Conservation (phyloP, 2,888 invertebrate genomes). For the Patella caerulea region DNA sequence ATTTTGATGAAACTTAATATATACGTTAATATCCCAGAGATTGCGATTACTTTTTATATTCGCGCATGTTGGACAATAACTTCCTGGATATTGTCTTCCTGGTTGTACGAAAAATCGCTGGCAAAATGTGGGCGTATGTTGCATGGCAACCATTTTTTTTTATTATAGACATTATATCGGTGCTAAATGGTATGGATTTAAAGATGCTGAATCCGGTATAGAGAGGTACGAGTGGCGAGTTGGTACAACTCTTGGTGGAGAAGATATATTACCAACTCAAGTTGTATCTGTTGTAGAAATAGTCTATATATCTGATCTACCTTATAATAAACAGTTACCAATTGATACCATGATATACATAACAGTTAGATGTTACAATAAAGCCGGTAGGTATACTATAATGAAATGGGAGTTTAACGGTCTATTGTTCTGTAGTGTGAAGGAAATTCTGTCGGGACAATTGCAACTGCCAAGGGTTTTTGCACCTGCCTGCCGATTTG, state of each 20-base stretch:
- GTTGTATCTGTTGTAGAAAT: slow-evolving; percentile 31
- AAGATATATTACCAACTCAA: slow-evolving; percentile 34
- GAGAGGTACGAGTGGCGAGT: slow-evolving; percentile 45
- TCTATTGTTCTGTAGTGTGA: too few species aligned
- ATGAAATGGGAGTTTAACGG: too few species aligned
- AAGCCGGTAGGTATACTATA: slow-evolving; percentile 34
- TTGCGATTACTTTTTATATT: too few species aligned
- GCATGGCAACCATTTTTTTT: background rate
- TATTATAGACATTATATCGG: slow-evolving; percentile 29
- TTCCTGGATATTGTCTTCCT: too few species aligned
- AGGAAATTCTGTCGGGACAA: too few species aligned
- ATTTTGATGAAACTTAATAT: too few species aligned
- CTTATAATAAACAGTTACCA: slow-evolving; percentile 24
- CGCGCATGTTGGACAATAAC: too few species aligned
- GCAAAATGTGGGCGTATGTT: too few species aligned
- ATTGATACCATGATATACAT: slow-evolving; percentile 33
- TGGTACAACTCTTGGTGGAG: slow-evolving; percentile 38
- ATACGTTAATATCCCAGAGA: too few species aligned
- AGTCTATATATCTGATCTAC: slow-evolving; percentile 20
- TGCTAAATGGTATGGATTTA: slow-evolving; percentile 47
- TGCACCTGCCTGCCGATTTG: too few species aligned
- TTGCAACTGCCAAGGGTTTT: too few species aligned
- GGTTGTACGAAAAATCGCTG: too few species aligned
- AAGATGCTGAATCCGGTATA: slow-evolving; percentile 49
- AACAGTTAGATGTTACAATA: slow-evolving; percentile 40